phyloP scores from a whole-genome alignment of 2,797 vertebrate genomes.

The Tapirus indicus region DNA sequence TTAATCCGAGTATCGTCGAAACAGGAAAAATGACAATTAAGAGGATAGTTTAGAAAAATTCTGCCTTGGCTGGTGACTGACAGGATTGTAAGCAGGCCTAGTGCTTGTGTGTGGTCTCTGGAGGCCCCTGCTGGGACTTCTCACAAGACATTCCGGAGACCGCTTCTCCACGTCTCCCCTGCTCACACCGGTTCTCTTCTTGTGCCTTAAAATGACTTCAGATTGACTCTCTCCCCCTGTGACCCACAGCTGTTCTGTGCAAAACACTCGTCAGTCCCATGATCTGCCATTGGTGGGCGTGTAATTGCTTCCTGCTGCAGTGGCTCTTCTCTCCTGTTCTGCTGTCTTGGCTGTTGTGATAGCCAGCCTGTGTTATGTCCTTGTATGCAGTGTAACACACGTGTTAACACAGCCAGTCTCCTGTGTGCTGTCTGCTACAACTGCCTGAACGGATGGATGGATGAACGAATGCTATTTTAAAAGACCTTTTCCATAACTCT shows the following conservation, averaged over 20 bases:
- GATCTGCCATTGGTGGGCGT: neutral
- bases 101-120: neutral
- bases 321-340: neutral
- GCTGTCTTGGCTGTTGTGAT: neutral
- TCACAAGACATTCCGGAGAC: neutral
- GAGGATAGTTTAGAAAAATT: neutral
- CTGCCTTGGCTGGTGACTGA: neutral
- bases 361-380: neutral
- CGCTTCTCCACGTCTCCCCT: too few species aligned
- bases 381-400: neutral
- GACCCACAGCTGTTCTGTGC: neutral
- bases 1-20: neutral
- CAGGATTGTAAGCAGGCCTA: neutral
- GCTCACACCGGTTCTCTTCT: neutral
- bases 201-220: neutral
- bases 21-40: neutral
- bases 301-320: neutral
- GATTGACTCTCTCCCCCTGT: neutral
- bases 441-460: neutral
- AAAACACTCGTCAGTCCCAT: accelerated
- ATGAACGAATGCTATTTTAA: neutral
- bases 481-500: neutral
- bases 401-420: neutral
- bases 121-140: neutral
- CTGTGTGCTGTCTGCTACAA: neutral